Evolutionary conservation across 2,797 vertebrate genomes (phyloP).

Genomic region (Clarias platycephalus): DNA sequence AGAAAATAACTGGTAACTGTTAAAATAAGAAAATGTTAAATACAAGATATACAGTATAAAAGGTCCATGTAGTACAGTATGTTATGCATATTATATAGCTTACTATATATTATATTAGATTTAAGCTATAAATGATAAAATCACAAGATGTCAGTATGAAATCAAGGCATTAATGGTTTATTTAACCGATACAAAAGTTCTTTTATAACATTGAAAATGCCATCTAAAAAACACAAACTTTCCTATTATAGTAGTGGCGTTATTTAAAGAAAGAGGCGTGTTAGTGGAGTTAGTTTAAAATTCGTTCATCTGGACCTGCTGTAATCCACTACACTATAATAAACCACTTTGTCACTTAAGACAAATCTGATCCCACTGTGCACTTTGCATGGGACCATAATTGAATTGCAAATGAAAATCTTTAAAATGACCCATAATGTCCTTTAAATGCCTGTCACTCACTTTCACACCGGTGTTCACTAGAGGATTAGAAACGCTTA

Average conservation of each 20-base stretch:
- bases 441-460: slow-evolving; percentile 16
- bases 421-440: not conserved
- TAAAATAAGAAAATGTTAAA: not conserved
- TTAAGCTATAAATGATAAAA: not conserved
- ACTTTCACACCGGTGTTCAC: not conserved
- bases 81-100: too few relatives aligned
- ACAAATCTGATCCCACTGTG: not conserved
- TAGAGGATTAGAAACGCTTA: not conserved
- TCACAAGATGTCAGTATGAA: not conserved
- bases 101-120: not conserved
- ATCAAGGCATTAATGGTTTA: not conserved
- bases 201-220: not conserved
- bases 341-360: not conserved
- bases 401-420: not conserved
- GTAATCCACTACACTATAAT: not conserved
- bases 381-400: not conserved
- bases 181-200: not conserved
- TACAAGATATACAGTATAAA: not conserved
- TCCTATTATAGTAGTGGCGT: not conserved
- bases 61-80: not conserved
- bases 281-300: not conserved
- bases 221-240: not conserved
- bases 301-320: not conserved
- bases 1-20: not conserved
- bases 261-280: not conserved